Base-by-base conservation (phyloP, 2,888 invertebrate species). In the Drosophila sordidapex region DNA sequence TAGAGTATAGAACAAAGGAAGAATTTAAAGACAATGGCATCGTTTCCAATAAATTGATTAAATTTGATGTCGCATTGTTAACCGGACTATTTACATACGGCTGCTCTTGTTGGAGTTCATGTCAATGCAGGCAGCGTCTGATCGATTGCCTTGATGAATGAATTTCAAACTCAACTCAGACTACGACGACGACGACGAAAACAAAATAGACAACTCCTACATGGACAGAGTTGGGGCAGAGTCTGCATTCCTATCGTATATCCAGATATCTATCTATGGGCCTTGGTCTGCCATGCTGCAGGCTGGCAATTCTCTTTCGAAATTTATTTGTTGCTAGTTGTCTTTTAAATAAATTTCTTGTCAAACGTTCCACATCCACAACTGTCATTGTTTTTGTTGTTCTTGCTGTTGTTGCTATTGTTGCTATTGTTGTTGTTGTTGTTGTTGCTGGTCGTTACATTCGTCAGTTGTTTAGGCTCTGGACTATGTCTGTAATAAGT, bases 331-430 rank as follows among this genome's bases (percentile, higher is more conserved):
- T 91, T 84, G 76, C 87, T 75, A 82, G 90, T 90, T 91, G 91
- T 88, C 90, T 82, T 91, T 91, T 85, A 78, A 90, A 87, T 88
- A 89, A 89, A 89, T 85, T 88, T 87, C 83, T 82, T 91, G 91
- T 90, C 90, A 89, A 89, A 81, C 63, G 81, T 79, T 82, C 31
- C 25, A 27, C 25, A 46, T 46, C 46, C 15, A 46, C 46, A 25
- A 46, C 46, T 25, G 27, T 46, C 40, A 49, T 56, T 62, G 48
- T 64, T 38, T 21, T 40, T 52, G 66, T 56, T 65, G 62, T 52
- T 66, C 71, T 43, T 43, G 33, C 35, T 63, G 5, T 43, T 36
- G 36, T 43, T 62, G 43, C 56, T 33, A 13, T n/a, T 49, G 66
- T 52, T 61, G 7, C 0, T 29, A 1, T 21, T 29, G 64, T 52